Percentiles rank a stretch among this genome's conserved stretches.
phyloP scores from a whole-genome alignment of 2,113 vertebrate species.

The Uropsilus gracilis region DNA sequence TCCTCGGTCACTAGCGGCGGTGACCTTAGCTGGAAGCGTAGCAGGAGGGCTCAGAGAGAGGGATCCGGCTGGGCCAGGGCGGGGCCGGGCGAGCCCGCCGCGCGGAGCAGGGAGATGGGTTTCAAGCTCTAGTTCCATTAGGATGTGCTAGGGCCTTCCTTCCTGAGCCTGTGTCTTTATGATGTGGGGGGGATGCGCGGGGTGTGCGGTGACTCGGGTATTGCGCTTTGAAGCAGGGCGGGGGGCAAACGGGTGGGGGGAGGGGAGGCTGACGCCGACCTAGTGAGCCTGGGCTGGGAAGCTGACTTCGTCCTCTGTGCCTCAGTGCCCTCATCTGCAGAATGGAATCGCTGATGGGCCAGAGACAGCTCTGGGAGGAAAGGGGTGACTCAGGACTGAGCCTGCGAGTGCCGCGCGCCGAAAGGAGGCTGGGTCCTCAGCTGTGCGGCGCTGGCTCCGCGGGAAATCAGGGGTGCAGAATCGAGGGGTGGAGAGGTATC shows the following conservation, averaged over 20 bases:
- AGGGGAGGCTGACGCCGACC: background rate
- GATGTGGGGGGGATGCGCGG: too few species aligned
- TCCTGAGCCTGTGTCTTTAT: background rate
- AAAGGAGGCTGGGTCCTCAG: background rate
- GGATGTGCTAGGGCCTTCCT: background rate
- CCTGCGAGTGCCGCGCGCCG: background rate
- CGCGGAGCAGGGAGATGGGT: too few species aligned
- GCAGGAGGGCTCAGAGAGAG: background rate
- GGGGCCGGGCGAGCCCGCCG: too few species aligned
- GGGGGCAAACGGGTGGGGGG: too few species aligned
- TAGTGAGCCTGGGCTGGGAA: background rate
- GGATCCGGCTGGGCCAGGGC: background rate
- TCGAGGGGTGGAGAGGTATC: background rate
- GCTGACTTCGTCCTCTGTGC: background rate
- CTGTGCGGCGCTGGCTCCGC: background rate
- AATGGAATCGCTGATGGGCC: background rate
- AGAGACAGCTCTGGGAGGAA: background rate
- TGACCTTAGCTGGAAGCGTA: background rate
- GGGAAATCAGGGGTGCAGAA: background rate
- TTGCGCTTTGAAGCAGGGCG: background rate
- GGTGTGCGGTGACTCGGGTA: background rate
- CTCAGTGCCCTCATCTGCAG: conserved; percentile 10
- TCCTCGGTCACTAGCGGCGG: too few species aligned
- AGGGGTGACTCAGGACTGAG: conserved; percentile 20
- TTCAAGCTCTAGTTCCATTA: background rate